Evolutionary conservation across 1,140 invertebrate genomes (phyloP).

Genomic region (Cherax quadricarinatus): DNA sequence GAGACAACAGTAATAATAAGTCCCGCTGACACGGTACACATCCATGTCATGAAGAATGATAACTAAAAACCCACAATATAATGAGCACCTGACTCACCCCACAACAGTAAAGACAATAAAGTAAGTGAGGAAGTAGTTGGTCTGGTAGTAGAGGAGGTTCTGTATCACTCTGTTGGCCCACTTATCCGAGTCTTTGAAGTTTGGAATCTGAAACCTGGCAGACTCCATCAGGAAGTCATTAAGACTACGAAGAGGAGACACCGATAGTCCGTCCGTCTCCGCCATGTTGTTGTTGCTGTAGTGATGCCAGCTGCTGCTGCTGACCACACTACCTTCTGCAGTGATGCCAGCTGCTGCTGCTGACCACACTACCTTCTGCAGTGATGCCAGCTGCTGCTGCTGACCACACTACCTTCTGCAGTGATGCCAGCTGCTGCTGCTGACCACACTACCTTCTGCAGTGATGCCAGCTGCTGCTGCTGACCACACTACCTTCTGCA

Average conservation of each 20-base stretch:
- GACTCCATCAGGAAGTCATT: slow-evolving; percentile 78
- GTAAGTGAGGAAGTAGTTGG: slow-evolving; percentile 80
- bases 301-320: neutral
- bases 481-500: too few species aligned
- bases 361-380: neutral
- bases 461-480: too few species aligned
- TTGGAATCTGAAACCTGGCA: slow-evolving; percentile 80
- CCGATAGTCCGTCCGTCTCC: slow-evolving; percentile 28
- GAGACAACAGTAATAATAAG: too few species aligned
- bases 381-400: neutral
- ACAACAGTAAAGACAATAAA: slow-evolving; percentile 79
- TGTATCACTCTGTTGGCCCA: slow-evolving; percentile 81
- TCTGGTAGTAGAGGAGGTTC: slow-evolving; percentile 82
- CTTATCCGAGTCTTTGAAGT: slow-evolving; percentile 79
- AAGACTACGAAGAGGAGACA: slow-evolving; percentile 48
- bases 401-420: too few species aligned
- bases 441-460: too few species aligned
- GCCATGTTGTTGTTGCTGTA: slow-evolving; percentile 34
- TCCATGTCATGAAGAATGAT: neutral
- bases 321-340: neutral
- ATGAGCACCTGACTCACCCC: slow-evolving; percentile 75
- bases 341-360: too few species aligned
- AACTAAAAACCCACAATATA: neutral
- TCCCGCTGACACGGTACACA: too few species aligned
- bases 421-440: too few species aligned